phyloP scores from a whole-genome alignment of 2,113 vertebrate species.

The Pterocles gutturalis region DNA sequence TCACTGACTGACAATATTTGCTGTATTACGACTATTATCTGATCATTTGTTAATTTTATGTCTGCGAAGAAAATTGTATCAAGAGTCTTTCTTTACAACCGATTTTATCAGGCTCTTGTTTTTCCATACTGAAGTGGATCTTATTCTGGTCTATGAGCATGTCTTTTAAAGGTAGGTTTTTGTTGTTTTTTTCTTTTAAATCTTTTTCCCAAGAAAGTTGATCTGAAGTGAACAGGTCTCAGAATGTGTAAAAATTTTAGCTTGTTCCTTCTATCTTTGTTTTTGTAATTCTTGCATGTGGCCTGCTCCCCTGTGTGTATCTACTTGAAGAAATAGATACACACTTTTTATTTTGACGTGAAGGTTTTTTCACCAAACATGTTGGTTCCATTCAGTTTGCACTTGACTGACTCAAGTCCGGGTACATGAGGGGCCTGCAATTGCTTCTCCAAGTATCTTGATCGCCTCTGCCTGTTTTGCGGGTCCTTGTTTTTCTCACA shows the following conservation, averaged over 20 bases:
- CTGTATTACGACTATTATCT: neutral
- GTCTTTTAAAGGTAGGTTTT: neutral
- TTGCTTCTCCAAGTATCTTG: neutral
- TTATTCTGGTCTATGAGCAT: neutral
- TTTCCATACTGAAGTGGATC: neutral
- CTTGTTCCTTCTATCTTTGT: neutral
- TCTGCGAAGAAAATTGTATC: neutral
- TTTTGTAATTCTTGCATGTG: neutral
- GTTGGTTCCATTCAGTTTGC: neutral
- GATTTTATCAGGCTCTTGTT: neutral
- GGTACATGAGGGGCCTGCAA: accelerated
- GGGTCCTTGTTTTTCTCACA: neutral
- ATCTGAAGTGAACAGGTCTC: accelerated
- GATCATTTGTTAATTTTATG: neutral
- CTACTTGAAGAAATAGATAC: neutral
- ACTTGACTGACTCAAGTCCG: accelerated
- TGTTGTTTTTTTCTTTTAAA: neutral
- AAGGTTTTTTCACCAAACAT: neutral
- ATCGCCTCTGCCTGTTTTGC: neutral
- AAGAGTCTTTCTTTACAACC: neutral
- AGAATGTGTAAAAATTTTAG: neutral
- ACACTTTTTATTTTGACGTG: neutral
- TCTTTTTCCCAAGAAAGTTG: neutral
- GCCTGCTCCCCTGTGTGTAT: neutral
- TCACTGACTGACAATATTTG: neutral